These are phyloP conservation scores for Magallana gigas DNA, from an alignment of 1,140 invertebrate genomes.

Conservation along the genomic window DNA sequence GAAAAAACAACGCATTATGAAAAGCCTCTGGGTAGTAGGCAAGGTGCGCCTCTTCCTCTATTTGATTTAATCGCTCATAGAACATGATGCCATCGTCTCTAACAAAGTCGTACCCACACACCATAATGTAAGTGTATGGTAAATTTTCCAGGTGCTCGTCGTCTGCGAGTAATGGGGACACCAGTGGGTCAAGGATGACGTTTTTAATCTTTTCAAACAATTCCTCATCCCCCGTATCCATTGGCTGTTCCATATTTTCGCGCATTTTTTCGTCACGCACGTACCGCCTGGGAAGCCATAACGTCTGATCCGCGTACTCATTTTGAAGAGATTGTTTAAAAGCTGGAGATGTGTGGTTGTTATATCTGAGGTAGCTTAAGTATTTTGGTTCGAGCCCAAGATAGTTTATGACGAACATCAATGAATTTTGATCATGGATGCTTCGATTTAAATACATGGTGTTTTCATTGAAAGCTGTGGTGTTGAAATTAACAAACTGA, in stretches of 20 bases:
- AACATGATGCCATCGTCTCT: slow-evolving; percentile 72
- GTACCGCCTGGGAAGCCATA: slow-evolving; percentile 57
- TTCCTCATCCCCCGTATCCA: slow-evolving; percentile 56
- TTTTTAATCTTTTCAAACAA: slow-evolving; percentile 61
- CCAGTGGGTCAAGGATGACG: slow-evolving; percentile 59
- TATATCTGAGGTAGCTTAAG: slow-evolving; percentile 55
- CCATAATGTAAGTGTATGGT: slow-evolving; percentile 66
- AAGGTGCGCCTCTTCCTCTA: slow-evolving; percentile 56
- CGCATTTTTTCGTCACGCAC: slow-evolving; percentile 53
- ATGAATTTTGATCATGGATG: slow-evolving; percentile 54
- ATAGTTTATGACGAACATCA: slow-evolving; percentile 62
- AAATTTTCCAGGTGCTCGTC: slow-evolving; percentile 58
- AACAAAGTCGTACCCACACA: slow-evolving; percentile 68
- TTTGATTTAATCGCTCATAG: slow-evolving; percentile 59
- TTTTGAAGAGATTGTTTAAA: slow-evolving; percentile 61
- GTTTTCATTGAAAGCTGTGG: slow-evolving; percentile 68
- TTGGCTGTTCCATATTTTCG: slow-evolving; percentile 43
- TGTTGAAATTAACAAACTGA: slow-evolving; percentile 69
- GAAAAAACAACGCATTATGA: slow-evolving; percentile 66
- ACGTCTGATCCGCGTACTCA: slow-evolving; percentile 50
- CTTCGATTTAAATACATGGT: slow-evolving; percentile 58
- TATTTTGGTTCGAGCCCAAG: slow-evolving; percentile 52
- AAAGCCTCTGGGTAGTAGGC: slow-evolving; percentile 62
- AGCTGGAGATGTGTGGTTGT: slow-evolving; percentile 65
- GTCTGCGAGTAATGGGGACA: slow-evolving; percentile 65